A percentile compares a stretch with the other conserved stretches of the same genome.
Evolutionary conservation across 2,797 vertebrate genomes (phyloP).

Genomic region (Strix occidentalis): DNA sequence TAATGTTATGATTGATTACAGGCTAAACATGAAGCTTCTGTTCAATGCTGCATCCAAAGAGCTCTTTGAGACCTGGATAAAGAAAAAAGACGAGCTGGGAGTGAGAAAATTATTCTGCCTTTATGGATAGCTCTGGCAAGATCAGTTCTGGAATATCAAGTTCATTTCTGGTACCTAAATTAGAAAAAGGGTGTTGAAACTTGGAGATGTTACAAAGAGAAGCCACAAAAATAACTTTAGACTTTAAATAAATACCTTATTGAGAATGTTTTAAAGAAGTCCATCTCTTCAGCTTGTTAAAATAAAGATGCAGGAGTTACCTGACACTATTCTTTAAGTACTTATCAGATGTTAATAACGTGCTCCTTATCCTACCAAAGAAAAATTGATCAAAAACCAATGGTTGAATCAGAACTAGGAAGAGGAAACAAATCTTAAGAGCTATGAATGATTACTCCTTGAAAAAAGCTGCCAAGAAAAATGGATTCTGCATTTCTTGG

Average conservation of each 20-base stretch:
- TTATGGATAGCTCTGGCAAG: slow-evolving; percentile 24
- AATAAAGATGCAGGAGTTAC: neutral
- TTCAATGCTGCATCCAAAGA: neutral
- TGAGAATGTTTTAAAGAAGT: neutral
- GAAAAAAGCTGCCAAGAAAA: neutral
- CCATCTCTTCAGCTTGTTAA: neutral
- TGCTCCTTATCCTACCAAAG: neutral
- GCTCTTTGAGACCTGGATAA: slow-evolving; percentile 3
- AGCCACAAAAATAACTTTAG: neutral
- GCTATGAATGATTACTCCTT: neutral
- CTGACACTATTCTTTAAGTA: neutral
- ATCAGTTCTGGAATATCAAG: slow-evolving; percentile 12
- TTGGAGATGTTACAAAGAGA: slow-evolving; percentile 26
- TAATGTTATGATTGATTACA: slow-evolving; percentile 30
- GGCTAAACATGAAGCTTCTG: neutral
- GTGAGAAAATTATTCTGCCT: neutral
- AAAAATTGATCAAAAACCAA: neutral
- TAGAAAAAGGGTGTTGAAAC: slow-evolving; percentile 15
- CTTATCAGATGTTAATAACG: neutral
- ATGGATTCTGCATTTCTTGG: neutral
- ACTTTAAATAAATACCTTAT: neutral
- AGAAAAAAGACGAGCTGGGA: slow-evolving; percentile 3
- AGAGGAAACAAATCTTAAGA: neutral
- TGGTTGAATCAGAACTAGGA: neutral
- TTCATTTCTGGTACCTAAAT: slow-evolving; percentile 50